phyloP scores from a whole-genome alignment of 2,888 invertebrate species.

The Eutolmus rufibarbis region DNA sequence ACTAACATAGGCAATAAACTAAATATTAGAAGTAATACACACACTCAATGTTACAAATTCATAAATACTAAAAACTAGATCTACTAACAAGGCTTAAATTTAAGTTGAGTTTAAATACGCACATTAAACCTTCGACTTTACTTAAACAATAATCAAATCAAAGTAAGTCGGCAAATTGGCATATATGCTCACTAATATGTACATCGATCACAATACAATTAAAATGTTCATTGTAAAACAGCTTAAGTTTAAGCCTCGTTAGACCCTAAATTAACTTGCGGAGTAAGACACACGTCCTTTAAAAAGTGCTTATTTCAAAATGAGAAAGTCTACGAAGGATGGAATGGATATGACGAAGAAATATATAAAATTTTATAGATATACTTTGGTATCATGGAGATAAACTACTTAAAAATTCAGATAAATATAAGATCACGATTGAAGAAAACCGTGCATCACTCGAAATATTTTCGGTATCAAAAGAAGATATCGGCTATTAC shows the following conservation, averaged over 20 bases:
- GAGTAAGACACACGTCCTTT: background rate
- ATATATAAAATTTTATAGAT: conserved; percentile 66
- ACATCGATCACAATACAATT: too few relatives aligned
- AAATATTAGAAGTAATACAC: background rate
- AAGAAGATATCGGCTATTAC: conserved; percentile 77
- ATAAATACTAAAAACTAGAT: too few relatives aligned
- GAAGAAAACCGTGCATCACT: conserved; percentile 76
- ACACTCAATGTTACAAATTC: too few relatives aligned
- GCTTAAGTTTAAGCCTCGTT: background rate
- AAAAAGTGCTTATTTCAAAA: conserved; percentile 2
- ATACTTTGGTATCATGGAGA: conserved; percentile 88
- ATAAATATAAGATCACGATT: conserved; percentile 74
- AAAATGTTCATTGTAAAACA: background rate
- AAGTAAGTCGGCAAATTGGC: too few relatives aligned
- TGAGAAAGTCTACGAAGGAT: background rate
- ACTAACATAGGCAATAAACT: background rate
- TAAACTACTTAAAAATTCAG: conserved; percentile 77
- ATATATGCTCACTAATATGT: too few relatives aligned
- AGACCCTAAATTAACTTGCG: background rate
- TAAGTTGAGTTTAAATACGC: too few relatives aligned
- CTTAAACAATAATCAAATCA: too few relatives aligned
- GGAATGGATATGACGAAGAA: conserved; percentile 9
- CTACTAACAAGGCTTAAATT: too few relatives aligned
- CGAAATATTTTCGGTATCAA: conserved; percentile 70
- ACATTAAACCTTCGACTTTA: too few relatives aligned